Evolutionary conservation across 2,113 vertebrate genomes (phyloP).

Genomic region (Boulengerochromis microlepis): DNA sequence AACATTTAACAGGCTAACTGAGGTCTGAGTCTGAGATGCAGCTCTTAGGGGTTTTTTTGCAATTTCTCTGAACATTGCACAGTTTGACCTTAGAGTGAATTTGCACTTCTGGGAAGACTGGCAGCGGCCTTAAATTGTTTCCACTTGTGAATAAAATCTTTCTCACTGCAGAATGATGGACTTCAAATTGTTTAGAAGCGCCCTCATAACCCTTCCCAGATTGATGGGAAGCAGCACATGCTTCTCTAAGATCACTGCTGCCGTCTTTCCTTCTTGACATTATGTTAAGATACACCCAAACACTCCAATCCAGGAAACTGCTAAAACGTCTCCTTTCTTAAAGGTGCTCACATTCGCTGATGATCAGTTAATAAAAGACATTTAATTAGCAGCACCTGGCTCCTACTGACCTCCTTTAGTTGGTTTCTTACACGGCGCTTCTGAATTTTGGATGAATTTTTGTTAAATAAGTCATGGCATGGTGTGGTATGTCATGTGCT

Average conservation of each 20-base stretch:
- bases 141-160: not conserved
- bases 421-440: not conserved
- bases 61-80: not conserved
- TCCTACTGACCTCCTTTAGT: not conserved
- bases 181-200: not conserved
- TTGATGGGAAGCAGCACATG: not conserved
- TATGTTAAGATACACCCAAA: not conserved
- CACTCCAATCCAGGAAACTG: not conserved
- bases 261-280: not conserved
- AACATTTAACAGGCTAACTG: not conserved
- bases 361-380: not conserved
- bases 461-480: not conserved
- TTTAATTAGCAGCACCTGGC: not conserved
- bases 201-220: not conserved
- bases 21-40: not conserved
- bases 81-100: not conserved
- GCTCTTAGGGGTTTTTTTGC: rapidly evolving
- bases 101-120: not conserved
- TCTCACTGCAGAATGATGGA: not conserved
- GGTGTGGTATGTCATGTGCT: not conserved
- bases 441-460: not conserved
- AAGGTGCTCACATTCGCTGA: not conserved
- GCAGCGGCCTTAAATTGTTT: not conserved
- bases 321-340: not conserved
- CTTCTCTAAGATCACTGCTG: not conserved